phyloP scores from a whole-genome alignment of 2,113 vertebrate genomes.

The Eulemur rufifrons region DNA sequence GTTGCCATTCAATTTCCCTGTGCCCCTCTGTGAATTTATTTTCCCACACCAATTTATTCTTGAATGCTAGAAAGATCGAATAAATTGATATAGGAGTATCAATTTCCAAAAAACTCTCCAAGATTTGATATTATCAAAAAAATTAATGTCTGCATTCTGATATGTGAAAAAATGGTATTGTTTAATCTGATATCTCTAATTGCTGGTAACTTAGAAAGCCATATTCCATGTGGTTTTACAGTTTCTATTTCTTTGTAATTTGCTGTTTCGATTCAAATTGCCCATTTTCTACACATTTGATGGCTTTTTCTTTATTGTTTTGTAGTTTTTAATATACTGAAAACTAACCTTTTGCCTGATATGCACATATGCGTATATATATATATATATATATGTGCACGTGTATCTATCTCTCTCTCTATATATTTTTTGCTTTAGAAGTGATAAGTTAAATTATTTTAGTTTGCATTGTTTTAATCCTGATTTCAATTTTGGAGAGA shows the following conservation, averaged over 20 bases:
- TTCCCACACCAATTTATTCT: background rate
- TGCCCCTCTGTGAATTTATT: background rate
- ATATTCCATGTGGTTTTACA: background rate
- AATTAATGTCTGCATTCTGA: background rate
- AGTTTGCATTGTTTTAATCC: background rate
- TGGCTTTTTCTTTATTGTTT: background rate
- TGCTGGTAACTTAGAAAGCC: background rate
- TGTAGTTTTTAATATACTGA: background rate
- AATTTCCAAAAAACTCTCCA: background rate
- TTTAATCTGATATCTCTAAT: constrained; percentile 42
- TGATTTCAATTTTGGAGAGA: background rate
- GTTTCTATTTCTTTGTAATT: background rate
- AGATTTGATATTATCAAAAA: background rate
- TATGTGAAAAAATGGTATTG: background rate
- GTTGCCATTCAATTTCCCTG: background rate
- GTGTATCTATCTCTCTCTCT: background rate
- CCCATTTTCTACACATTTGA: background rate
- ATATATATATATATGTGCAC: background rate
- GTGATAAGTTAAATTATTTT: background rate
- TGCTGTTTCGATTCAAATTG: background rate
- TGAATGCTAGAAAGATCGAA: too few relatives aligned
- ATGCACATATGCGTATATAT: background rate
- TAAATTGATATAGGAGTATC: background rate
- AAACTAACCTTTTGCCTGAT: background rate
- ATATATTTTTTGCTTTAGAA: background rate